Evolutionary conservation across 92 coral and sea anemone genomes (phyloP).

Genomic region (Porites rus): DNA sequence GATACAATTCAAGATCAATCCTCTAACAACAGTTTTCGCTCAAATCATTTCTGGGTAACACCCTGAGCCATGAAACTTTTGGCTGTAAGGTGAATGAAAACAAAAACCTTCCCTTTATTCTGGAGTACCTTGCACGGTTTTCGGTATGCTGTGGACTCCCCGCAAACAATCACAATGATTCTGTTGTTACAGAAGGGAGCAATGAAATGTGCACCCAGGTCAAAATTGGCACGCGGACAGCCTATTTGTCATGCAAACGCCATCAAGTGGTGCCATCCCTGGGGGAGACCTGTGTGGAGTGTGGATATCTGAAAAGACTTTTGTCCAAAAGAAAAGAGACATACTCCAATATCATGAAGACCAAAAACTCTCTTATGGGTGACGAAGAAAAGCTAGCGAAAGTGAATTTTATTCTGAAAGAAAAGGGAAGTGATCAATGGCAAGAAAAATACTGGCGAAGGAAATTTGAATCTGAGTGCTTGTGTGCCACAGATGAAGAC

Average conservation of each 20-base stretch:
- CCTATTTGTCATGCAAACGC: neutral
- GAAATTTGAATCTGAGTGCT: too few relatives aligned
- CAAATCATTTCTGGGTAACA: neutral
- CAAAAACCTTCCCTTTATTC: neutral
- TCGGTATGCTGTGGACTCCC: neutral
- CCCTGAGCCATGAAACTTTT: neutral
- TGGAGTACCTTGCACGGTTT: neutral
- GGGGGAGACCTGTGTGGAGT: neutral
- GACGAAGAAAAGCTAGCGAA: neutral
- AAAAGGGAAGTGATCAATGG: too few relatives aligned
- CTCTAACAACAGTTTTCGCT: neutral
- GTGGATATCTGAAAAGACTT: neutral
- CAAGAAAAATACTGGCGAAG: too few relatives aligned
- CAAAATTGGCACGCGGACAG: neutral
- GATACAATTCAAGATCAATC: neutral
- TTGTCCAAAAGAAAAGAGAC: neutral
- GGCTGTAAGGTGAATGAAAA: neutral
- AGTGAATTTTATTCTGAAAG: neutral
- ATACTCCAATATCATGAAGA: neutral
- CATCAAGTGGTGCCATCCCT: neutral
- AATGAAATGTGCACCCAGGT: neutral
- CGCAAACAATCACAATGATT: neutral
- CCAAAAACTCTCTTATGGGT: neutral
- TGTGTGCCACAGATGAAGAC: too few relatives aligned
- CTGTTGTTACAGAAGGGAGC: neutral